Evolutionary conservation across 2,797 vertebrate species (phyloP).

Genomic region (Rousettus madagascariensis): DNA sequence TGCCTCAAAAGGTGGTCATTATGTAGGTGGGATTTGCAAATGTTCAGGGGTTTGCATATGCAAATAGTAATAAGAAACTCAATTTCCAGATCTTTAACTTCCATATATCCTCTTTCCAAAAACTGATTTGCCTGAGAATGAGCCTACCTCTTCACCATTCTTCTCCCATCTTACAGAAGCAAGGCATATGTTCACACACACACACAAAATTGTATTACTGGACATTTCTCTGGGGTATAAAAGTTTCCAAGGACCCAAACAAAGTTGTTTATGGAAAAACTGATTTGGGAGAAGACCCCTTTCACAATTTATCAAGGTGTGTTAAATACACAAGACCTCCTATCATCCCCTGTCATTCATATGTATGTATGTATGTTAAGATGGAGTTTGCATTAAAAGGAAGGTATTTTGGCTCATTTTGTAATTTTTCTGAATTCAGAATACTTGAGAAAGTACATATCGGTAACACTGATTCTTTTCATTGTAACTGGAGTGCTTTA

Average conservation of each 20-base stretch:
- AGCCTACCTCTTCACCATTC: not conserved
- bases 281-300: not conserved
- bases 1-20: not conserved
- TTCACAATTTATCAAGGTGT: not conserved
- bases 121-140: not conserved
- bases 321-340: not conserved
- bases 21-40: not conserved
- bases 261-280: not conserved
- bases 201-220: not conserved
- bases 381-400: not conserved
- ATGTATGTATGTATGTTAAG: not conserved
- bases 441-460: not conserved
- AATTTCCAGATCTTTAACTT: not conserved
- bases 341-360: not conserved
- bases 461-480: not conserved
- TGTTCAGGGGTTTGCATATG: not conserved
- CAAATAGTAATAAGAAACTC: not conserved
- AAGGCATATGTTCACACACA: not conserved
- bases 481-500: not conserved
- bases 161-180: not conserved
- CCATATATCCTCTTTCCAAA: not conserved
- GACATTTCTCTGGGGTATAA: not conserved
- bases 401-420: not conserved
- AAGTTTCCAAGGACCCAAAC: not conserved
- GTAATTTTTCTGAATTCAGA: conserved; percentile 1